Base-by-base conservation (phyloP, 2,113 vertebrate genomes). In the Promerops cafer region DNA sequence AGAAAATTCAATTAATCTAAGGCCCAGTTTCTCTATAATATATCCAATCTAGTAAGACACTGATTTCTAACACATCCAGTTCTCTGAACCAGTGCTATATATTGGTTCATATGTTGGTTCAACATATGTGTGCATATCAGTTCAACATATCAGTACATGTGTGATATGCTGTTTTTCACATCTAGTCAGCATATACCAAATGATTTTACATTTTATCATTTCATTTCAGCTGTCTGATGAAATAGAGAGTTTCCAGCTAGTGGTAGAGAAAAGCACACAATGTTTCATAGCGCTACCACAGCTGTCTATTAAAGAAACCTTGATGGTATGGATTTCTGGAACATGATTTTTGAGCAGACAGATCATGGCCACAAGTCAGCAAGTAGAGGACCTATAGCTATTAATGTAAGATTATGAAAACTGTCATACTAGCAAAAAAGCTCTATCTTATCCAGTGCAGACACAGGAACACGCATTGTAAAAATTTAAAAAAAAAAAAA, bases 401-500 rank as follows among this genome's bases (percentile, higher is more conserved):
- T 42, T 84, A 72, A 40, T 23, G 30, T 2, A 14, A 53, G 9
- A 54, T 70, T 53, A 74, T 26, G 13, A 77, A 15, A 91, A 26
- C 26, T 75, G 20, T 42, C 22, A 31, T n/a, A 28, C 17, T 44
- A 31, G 12, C 1, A 1, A 89, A 91, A 66, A 81, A 84, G 8
- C 22, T 49, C 22, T 27, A 1, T 24, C 22, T 72, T 65, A 49
- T 6, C 59, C 12, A 15, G 3, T 26, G 56, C 20, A 76, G 49
- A 17, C 30, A 42, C 13, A 64, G 16, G 2, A 52, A 16, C 3
- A 30, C 1, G 3, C 7, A 5, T 2, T 44, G 6, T 17, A 40
- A 49, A 64, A 54, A 9, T 8, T 12, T 9, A 27, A n/a, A 28
- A 17, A 21, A 8, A 13, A 57, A 33, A 8, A 19, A 12, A 6